Conservation (phyloP, 2,113 vertebrate genomes). For the Raja brachyura region DNA sequence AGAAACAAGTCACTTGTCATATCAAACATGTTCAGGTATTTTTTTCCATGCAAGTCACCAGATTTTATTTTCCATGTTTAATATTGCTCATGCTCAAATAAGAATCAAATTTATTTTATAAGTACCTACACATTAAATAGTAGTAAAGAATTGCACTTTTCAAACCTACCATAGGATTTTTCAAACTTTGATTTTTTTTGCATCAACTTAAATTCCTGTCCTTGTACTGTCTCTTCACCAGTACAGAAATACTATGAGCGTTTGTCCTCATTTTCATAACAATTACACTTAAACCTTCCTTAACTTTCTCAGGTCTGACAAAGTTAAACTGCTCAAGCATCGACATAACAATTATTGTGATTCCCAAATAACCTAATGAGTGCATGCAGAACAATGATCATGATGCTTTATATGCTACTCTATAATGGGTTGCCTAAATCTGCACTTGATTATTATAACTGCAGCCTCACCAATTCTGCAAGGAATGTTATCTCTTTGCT, state of each 20-base stretch:
- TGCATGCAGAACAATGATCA: neutral
- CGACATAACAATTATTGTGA: neutral
- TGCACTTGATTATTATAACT: neutral
- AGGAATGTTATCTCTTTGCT: neutral
- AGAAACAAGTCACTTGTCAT: neutral
- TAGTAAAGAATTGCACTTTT: neutral
- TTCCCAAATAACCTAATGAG: neutral
- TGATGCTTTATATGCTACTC: neutral
- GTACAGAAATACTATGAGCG: neutral
- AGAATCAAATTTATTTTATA: neutral
- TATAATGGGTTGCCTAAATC: neutral
- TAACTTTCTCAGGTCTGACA: neutral
- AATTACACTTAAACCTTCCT: neutral
- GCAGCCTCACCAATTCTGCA: neutral
- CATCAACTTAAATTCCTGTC: neutral
- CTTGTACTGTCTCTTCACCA: neutral
- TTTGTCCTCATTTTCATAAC: neutral
- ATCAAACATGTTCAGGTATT: too few relatives aligned
- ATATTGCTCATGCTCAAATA: neutral
- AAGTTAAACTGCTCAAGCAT: neutral
- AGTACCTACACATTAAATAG: neutral
- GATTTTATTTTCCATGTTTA: neutral
- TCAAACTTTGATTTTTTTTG: neutral
- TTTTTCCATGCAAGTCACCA: neutral
- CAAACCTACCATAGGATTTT: neutral